Evolutionary conservation across 2,888 invertebrate genomes (phyloP).

Genomic region (Epistrophe grossulariae): DNA sequence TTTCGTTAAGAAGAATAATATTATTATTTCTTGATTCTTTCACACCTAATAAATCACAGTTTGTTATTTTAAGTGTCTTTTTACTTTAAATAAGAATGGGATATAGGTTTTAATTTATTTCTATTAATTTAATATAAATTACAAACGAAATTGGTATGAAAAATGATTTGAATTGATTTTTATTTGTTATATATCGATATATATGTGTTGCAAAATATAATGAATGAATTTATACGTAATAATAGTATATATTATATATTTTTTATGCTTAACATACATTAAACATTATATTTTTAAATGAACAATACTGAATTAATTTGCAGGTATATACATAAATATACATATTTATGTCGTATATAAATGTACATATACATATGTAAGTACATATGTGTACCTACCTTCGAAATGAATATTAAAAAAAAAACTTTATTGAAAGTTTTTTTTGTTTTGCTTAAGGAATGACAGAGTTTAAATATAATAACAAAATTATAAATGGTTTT

Average conservation of each 20-base stretch:
- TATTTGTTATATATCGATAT: background rate
- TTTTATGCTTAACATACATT: constrained; percentile 36
- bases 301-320: constrained; percentile 65
- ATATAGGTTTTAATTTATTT: constrained; percentile 24
- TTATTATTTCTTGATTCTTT: constrained; percentile 57
- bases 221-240: constrained; percentile 21
- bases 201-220: constrained; percentile 22
- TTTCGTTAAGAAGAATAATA: constrained; percentile 57
- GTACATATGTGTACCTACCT: constrained; percentile 4
- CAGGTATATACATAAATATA: constrained; percentile 5
- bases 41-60: constrained; percentile 77
- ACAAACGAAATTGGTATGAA: constrained; percentile 57
- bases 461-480: constrained; percentile 55
- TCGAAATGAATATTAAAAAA: background rate
- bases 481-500: constrained; percentile 24
- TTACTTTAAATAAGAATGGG: constrained; percentile 21
- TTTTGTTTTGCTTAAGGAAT: constrained; percentile 56
- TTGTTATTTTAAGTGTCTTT: constrained; percentile 76
- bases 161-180: constrained; percentile 11
- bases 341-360: background rate
- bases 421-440: constrained; percentile 7
- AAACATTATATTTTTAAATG: constrained; percentile 40
- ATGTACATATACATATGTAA: background rate
- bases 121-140: constrained; percentile 66
- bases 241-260: constrained; percentile 29